A percentile compares a stretch with the other conserved stretches of the same genome.
Evolutionary conservation across 2,888 invertebrate species (phyloP).

Genomic region (Drosophila nigricruria): DNA sequence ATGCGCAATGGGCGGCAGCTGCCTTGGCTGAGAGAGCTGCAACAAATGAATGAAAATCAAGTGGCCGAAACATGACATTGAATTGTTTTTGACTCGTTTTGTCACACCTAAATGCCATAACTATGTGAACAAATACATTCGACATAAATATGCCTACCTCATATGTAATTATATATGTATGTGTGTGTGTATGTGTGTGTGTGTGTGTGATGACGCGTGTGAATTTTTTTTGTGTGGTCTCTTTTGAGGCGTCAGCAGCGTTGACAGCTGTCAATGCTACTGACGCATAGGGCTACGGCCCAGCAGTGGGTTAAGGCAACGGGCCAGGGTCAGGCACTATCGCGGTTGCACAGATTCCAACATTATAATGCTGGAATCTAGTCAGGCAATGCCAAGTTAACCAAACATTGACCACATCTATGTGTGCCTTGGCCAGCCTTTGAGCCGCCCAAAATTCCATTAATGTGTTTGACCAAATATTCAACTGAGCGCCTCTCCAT

Average conservation of each 20-base stretch:
- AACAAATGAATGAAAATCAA: conserved; percentile 77
- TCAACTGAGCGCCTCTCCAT: conserved; percentile 4
- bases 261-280: conserved; percentile 62
- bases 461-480: conserved; percentile 35
- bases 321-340: conserved; percentile 24
- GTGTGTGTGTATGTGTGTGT: conserved; percentile 1
- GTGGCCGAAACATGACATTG: conserved; percentile 75
- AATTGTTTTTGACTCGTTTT: conserved; percentile 65
- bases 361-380: conserved; percentile 13
- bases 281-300: conserved; percentile 31
- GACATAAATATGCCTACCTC: conserved; percentile 23
- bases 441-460: conserved; percentile 41
- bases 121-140: conserved; percentile 16
- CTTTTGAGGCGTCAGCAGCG: conserved; percentile 53
- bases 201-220: conserved; percentile 40
- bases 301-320: conserved; percentile 22
- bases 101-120: conserved; percentile 61
- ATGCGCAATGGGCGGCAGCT: conserved; percentile 36
- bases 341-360: conserved; percentile 22
- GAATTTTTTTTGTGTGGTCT: conserved; percentile 50
- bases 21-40: conserved; percentile 68
- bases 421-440: conserved; percentile 15
- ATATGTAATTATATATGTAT: conserved; percentile 21
- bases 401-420: conserved; percentile 11
- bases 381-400: conserved; percentile 29